Evolutionary conservation across 2,113 vertebrate genomes (phyloP).

Genomic region (Poicephalus meyeri): DNA sequence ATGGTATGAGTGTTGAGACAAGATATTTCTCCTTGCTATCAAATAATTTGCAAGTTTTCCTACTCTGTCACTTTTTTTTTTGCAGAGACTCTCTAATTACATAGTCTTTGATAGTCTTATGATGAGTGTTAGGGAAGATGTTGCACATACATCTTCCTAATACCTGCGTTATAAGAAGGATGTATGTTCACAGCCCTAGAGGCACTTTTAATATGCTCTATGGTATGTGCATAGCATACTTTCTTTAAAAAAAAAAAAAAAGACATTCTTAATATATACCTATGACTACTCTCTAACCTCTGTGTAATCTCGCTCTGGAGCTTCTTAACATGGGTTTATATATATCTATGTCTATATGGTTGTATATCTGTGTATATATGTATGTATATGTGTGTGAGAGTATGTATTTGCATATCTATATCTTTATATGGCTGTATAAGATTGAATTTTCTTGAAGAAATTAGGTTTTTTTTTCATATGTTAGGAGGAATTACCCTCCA

Average conservation of each 20-base stretch:
- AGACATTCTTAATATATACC: background rate
- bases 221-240: background rate
- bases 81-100: background rate
- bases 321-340: background rate
- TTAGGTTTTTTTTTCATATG: fast-evolving
- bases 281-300: background rate
- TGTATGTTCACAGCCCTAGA: background rate
- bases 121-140: background rate
- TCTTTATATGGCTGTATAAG: background rate
- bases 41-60: background rate
- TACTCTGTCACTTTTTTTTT: background rate
- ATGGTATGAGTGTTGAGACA: background rate
- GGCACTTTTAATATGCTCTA: background rate
- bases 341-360: too few relatives aligned
- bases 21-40: background rate
- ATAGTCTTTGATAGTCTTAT: background rate
- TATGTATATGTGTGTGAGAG: background rate
- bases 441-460: background rate
- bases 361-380: background rate
- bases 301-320: background rate
- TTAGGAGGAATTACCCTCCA: background rate
- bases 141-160: background rate
- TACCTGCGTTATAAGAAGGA: background rate
- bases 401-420: background rate
- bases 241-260: background rate